Base-by-base conservation (phyloP, 1,140 invertebrate species). In the Muscidifurax raptorellus region DNA sequence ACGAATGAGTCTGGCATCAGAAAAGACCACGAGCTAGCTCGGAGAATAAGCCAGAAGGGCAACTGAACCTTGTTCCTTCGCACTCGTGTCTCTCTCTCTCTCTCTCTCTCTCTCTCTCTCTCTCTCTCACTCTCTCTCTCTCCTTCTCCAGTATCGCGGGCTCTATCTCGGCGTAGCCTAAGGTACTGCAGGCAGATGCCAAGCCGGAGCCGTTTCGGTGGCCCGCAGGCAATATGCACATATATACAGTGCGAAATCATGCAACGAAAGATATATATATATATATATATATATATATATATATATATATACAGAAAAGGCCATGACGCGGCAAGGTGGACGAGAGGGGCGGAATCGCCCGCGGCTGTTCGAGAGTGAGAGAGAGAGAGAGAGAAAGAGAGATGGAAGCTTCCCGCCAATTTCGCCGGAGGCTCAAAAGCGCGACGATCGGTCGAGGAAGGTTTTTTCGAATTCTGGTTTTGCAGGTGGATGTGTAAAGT, bases 171-270 rank as follows among this genome's bases (percentile, higher is more conserved):
- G 18, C 30, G 18, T 85, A 67, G 90, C 91, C 89, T 12, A 67
- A 64, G 87, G 91, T 90, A 85, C 77, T 92, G 90, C 90, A 90
- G 90, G 89, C 90, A 91, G 90, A 92, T 89, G 87, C 88, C 88
- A 86, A 89, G 87, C 87, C 87, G 88, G 86, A 90, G 87, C 88
- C 89, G 90, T 91, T 91, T 90, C 86, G 88, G 87, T 88, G 76
- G 88, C 90, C 89, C 74, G 75, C 80, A 89, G 66, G 90, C 89
- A 22, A 59, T 18, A 22, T 18, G 52, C 52, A n/a, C 52, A 59
- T 59, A 59, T 59, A 59, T 59, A 75, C 69, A 30, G 15, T 82
- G 86, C 87, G 87, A 87, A 89, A 90, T 90, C 87, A 89, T 90
- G 87, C 88, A 84, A 84, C 86, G 88, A 87, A 87, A 84, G 83